Conservation (phyloP, 92 coral and sea anemone genomes). For the Palythoa grandiflora region DNA sequence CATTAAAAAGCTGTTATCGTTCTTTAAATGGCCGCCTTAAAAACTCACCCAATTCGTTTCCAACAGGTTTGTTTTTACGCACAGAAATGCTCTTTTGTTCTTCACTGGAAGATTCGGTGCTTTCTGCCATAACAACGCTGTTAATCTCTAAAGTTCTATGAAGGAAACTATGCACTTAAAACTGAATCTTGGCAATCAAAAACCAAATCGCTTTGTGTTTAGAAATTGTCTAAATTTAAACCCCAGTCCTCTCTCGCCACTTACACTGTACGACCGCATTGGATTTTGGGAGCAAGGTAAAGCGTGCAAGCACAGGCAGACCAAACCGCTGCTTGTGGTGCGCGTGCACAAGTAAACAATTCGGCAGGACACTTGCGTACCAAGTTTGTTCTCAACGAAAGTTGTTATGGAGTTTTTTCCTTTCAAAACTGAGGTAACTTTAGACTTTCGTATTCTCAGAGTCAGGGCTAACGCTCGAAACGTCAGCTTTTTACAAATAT, state of each 20-base stretch:
- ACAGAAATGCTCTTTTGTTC: conserved; percentile 16
- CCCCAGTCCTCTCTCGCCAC: conserved; percentile 29
- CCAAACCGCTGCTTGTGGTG: too few species aligned
- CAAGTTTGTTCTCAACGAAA: too few species aligned
- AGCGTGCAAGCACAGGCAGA: too few species aligned
- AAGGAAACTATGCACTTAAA: neutral
- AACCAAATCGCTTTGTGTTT: neutral
- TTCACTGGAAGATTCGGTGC: conserved; percentile 30
- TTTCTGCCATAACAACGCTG: conserved; percentile 28
- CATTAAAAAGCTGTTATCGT: neutral
- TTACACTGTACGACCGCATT: neutral
- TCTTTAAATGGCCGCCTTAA: conserved; percentile 19
- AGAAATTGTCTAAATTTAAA: neutral
- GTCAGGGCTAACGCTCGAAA: too few species aligned
- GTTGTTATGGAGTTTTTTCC: too few species aligned
- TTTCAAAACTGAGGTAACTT: too few species aligned
- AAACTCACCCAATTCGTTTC: conserved; percentile 32
- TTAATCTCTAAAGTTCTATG: neutral
- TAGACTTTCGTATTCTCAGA: too few species aligned
- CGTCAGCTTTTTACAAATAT: too few species aligned
- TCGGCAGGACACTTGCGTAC: too few species aligned
- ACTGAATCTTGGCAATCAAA: neutral
- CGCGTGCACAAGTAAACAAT: too few species aligned
- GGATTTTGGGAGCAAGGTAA: neutral
- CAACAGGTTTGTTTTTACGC: conserved; percentile 3